phyloP scores from a whole-genome alignment of 2,113 vertebrate genomes.

The Anarrhichthys ocellatus region DNA sequence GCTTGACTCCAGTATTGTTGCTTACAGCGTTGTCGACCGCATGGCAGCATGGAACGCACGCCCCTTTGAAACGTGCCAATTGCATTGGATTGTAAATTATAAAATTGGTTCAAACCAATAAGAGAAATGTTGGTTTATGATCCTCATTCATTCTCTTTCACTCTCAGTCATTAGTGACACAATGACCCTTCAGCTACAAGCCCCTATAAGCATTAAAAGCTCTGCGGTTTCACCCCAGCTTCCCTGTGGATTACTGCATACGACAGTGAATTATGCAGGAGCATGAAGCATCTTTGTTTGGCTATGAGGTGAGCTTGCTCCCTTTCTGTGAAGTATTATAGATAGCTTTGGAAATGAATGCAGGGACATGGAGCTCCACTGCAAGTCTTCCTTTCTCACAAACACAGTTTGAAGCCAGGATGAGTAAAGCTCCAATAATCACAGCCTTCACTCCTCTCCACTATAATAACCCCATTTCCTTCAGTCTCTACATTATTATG shows the following conservation, averaged over 20 bases:
- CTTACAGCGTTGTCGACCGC: too few species aligned
- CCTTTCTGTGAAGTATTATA: constrained; percentile 45
- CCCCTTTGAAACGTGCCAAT: too few species aligned
- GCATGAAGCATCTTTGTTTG: constrained; percentile 65
- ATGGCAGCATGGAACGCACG: too few species aligned
- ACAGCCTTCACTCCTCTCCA: constrained; percentile 22
- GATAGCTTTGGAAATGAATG: constrained; percentile 63
- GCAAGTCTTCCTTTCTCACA: constrained; percentile 22
- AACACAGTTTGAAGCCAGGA: constrained; percentile 43
- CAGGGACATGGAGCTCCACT: constrained; percentile 57
- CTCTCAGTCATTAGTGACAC: constrained; percentile 37
- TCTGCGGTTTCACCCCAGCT: constrained; percentile 35
- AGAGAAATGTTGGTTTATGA: constrained; percentile 11
- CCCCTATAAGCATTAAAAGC: constrained; percentile 35
- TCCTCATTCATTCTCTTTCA: neutral
- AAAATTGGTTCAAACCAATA: neutral
- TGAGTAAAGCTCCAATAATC: constrained; percentile 49
- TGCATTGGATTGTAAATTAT: neutral
- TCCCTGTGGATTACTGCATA: constrained; percentile 50
- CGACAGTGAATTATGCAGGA: constrained; percentile 61
- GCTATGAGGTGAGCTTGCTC: constrained; percentile 20
- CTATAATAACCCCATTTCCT: constrained; percentile 29
- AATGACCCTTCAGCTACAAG: constrained; percentile 34
- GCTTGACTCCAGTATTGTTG: too few species aligned
- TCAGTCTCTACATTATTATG: constrained; percentile 45